A percentile compares a stretch with the other conserved stretches of the same genome.
Conservation (phyloP, 1,140 invertebrate species). For the Spodoptera litura region DNA sequence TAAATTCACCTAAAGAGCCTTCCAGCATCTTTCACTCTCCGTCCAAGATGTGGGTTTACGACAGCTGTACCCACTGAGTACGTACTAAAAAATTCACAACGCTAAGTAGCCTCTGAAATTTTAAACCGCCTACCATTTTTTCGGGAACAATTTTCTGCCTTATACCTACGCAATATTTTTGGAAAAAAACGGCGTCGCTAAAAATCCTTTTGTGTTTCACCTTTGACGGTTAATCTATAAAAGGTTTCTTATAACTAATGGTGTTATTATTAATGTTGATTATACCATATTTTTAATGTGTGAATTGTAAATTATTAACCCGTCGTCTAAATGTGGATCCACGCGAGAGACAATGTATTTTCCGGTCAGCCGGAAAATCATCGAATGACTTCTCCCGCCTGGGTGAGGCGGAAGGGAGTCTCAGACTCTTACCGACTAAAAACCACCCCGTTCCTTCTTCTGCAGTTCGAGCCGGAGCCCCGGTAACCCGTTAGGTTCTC, state of each 20-base stretch:
- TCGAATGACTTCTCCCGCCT: no score
- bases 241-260: neutral
- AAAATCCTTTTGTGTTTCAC: neutral
- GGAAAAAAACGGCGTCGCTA: neutral
- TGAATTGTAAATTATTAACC: no score
- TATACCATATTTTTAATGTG: no score
- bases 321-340: no score
- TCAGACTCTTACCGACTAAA: no score
- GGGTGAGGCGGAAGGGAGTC: no score
- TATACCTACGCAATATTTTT: slow-evolving; percentile 13
- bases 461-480: no score
- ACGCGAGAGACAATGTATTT: no score
- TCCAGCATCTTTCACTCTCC: neutral
- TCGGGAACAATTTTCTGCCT: neutral
- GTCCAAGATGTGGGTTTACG: slow-evolving; percentile 53
- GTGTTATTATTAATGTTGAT: no score
- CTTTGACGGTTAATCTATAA: neutral
- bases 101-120: slow-evolving; percentile 64
- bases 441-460: no score
- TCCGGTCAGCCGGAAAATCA: no score
- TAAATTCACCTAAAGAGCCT: neutral
- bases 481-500: no score
- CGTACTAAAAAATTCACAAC: slow-evolving; percentile 69
- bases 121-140: slow-evolving; percentile 51
- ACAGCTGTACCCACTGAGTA: slow-evolving; percentile 67